These are phyloP conservation scores for Eumaeus atala DNA, from an alignment of 1,140 invertebrate genomes.

Conservation along the genomic window DNA sequence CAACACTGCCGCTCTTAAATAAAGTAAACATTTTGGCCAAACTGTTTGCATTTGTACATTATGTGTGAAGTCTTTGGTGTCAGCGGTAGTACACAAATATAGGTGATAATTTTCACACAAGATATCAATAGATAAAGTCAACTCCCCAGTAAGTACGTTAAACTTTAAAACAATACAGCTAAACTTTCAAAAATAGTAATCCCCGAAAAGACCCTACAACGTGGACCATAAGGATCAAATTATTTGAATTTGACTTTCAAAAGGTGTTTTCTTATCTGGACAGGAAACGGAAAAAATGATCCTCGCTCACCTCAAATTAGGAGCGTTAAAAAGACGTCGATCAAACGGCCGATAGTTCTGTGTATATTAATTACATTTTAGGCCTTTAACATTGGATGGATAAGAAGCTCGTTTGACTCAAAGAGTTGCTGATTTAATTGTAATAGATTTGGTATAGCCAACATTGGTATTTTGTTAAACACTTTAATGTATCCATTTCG, in stretches of 20 bases:
- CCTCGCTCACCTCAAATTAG: conserved; percentile 9
- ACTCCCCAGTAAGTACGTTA: neutral
- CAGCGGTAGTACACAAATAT: too few relatives aligned
- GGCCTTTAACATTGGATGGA: neutral
- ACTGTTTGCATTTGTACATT: too few relatives aligned
- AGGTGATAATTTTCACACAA: too few relatives aligned
- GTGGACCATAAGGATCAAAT: neutral
- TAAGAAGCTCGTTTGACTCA: too few relatives aligned
- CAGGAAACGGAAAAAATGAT: conserved; percentile 11
- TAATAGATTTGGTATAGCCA: too few relatives aligned
- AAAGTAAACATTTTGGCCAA: too few relatives aligned
- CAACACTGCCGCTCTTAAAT: too few relatives aligned
- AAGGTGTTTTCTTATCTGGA: neutral
- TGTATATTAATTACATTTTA: conserved; percentile 3
- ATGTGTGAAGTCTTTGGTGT: too few relatives aligned
- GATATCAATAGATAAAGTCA: neutral
- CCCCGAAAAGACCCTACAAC: neutral
- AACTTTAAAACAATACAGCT: conserved; percentile 7
- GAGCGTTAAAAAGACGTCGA: conserved; percentile 8
- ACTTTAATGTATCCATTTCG: too few relatives aligned
- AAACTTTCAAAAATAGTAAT: too few relatives aligned
- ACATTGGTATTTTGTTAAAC: too few relatives aligned
- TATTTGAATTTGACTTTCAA: neutral
- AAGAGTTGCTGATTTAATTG: too few relatives aligned
- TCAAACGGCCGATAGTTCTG: conserved; percentile 6